Base-by-base conservation (phyloP, 1,140 invertebrate species). In the Pinna nobilis region DNA sequence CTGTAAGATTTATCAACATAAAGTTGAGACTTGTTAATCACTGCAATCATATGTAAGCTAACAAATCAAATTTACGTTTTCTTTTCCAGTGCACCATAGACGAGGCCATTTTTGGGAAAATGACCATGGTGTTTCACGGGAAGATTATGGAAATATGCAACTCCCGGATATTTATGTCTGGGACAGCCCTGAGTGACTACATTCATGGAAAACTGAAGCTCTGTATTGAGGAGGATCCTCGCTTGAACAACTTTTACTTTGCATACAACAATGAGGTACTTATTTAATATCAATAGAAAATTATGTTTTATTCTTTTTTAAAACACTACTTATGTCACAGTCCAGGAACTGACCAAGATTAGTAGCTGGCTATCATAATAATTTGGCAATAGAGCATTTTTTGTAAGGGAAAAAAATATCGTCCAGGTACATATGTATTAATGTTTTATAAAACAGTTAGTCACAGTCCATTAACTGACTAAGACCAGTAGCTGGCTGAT, bases 101-200 rank as follows among this genome's bases (percentile, higher is more conserved):
- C 33, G 72, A 74, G 37, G 65, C 65, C 3, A 33, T 69, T 5
- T 64, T 74, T 47, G 72, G 72, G 20, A 47, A 51, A 32, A 74
- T 74, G 72, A 63, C 49, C 4, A 74, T 74, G 72, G 60, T 69
- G 20, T 69, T 74, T 13, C 66, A 69, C 23, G 41, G 61, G 37
- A 53, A 67, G 25, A n/a, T 74, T 13, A 30, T 39, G 15, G 72
- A 74, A 23, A 50, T 74, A 13, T 69, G 65, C 44, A 51, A 69
- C 9, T 57, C 57, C 11, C 59, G 66, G 20, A 69, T 69, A 13
- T 68, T 47, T 47, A 28, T 74, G 39, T 50, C 72, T 25, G 65
- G 72, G 20, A 55, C 72, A n/a, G 57, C 60, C 32, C 15, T 74
- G 25, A 44, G 49, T 15, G 60, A 69, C 9, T 74, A 69, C 50